phyloP scores from a whole-genome alignment of 2,797 vertebrate genomes.

The Aselliscus stoliczkanus region DNA sequence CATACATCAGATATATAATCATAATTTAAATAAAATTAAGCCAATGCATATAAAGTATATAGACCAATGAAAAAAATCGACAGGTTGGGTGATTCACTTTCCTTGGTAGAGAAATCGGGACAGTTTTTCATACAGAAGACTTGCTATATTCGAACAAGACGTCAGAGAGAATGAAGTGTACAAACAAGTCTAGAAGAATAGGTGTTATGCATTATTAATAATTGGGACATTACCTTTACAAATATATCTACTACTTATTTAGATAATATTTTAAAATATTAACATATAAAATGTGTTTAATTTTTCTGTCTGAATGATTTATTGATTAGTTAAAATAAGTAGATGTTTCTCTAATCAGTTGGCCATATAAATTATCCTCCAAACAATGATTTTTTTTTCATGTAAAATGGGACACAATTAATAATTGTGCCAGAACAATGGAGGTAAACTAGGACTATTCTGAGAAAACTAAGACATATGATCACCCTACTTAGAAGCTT shows the following conservation, averaged over 20 bases:
- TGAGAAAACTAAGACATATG: neutral
- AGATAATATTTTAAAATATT: neutral
- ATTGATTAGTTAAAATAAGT: neutral
- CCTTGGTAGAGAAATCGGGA: neutral
- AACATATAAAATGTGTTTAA: neutral
- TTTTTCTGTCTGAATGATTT: neutral
- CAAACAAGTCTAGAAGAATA: neutral
- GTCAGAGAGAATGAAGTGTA: neutral
- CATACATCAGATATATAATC: neutral
- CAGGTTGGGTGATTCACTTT: neutral
- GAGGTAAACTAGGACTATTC: neutral
- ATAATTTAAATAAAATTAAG: neutral
- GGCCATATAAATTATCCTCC: neutral
- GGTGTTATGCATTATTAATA: neutral
- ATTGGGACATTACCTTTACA: neutral
- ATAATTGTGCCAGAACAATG: constrained; percentile 15
- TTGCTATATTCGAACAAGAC: neutral
- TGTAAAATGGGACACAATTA: constrained; percentile 2
- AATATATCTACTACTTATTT: neutral
- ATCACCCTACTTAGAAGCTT: neutral
- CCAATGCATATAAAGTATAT: neutral
- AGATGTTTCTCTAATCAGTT: constrained; percentile 9
- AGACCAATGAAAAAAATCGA: neutral
- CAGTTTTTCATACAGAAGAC: neutral
- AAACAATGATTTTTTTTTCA: neutral